phyloP scores from a whole-genome alignment of 2,113 vertebrate genomes.

The Rhizomys pruinosus region DNA sequence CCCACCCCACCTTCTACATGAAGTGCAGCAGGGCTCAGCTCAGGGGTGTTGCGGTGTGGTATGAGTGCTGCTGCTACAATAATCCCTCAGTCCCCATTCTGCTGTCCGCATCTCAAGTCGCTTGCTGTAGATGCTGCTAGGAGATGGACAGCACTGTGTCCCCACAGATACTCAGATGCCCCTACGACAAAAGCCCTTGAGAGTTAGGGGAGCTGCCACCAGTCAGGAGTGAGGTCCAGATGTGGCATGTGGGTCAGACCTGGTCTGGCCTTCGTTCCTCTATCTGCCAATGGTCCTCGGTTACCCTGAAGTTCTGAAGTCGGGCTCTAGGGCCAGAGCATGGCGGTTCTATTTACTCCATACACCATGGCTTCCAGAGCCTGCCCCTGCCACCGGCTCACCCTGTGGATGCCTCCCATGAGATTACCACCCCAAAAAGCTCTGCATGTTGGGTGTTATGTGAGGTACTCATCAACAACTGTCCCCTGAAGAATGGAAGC shows the following conservation, averaged over 20 bases:
- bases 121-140: too few relatives aligned
- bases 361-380: not conserved
- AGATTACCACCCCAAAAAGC: not conserved
- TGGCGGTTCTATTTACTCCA: not conserved
- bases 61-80: not conserved
- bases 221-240: not conserved
- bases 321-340: not conserved
- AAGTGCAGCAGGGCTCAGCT: too few relatives aligned
- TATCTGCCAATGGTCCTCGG: not conserved
- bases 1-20: not conserved
- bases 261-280: not conserved
- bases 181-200: not conserved
- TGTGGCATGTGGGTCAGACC: fast-evolving
- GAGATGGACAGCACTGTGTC: not conserved
- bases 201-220: not conserved
- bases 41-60: not conserved
- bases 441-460: not conserved
- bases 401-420: not conserved
- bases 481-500: not conserved
- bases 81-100: fast-evolving
- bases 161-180: not conserved
- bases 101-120: not conserved
- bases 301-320: not conserved
- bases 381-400: not conserved
- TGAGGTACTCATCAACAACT: not conserved